Evolutionary conservation across 2,797 vertebrate genomes (phyloP), one percentile per base, ranked within the genome.

Genomic region (Dendrocincla fuliginosa): DNA sequence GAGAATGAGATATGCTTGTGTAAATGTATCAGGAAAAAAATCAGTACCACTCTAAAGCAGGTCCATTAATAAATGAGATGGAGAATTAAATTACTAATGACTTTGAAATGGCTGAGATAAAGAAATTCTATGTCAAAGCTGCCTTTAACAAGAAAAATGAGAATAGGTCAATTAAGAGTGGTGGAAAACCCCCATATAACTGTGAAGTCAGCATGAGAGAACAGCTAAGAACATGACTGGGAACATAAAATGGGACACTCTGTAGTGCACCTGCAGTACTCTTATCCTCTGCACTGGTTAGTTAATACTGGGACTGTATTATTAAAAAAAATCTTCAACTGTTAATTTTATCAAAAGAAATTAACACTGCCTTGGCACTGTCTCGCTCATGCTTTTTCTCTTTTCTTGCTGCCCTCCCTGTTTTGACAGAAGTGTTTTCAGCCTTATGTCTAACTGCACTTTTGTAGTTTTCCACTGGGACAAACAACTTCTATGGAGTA

Each of bases 31-130:
- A 49, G 33, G 71, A 70, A 60, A 90, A 90, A 95, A 93, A 94
- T 78, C 81, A 50, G 84, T 85, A 74, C 49, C 14, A 44, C 17
- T 55, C 70, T 64, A 77, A 89, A 93, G 53, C 39, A 87, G n/a
- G 28, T 89, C 81, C 92, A 95, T 95, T 94, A 94, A 93, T 84
- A 96, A 93, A 91, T 84, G 85, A 88, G 81, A 77, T 49, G 41
- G 33, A 89, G 79, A 95, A 90, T 90, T 94, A 90, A 94, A 91
- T 86, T 94, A 78, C 89, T 95, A 88, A 91, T 69, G 85, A 88
- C 65, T 92, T 89, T 64, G 65, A 95, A 95, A 94, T 78, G 69
- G 76, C 61, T 91, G 82, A 94, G 82, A 87, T 89, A 93, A 92
- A 92, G 68, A 87, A 89, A 83, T 69, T 86, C 46, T 68, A 13